Conservation (phyloP, 1,140 invertebrate genomes). For the Sipha flava region DNA sequence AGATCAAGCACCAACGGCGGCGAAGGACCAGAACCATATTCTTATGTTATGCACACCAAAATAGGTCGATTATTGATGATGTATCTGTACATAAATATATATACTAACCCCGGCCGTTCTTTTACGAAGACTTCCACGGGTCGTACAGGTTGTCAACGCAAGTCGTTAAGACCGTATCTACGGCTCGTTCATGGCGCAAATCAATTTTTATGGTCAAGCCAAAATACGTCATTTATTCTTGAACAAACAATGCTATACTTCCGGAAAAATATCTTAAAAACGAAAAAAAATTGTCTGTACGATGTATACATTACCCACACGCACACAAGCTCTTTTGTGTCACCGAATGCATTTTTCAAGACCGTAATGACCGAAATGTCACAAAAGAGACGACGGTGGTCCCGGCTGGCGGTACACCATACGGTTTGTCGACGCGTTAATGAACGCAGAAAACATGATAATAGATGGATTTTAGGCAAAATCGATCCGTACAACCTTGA, state of each 20-base stretch:
- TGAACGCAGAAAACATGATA: background rate
- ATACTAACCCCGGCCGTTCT: background rate
- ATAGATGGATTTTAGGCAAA: slow-evolving; percentile 2
- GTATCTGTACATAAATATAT: background rate
- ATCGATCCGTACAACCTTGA: background rate
- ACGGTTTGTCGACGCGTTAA: background rate
- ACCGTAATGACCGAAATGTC: background rate
- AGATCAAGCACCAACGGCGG: too few species aligned
- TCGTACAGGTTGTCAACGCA: slow-evolving; percentile 27
- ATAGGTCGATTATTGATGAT: slow-evolving; percentile 2
- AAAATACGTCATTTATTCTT: slow-evolving; percentile 27
- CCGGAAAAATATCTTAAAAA: background rate
- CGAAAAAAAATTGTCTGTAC: background rate
- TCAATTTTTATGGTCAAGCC: slow-evolving; percentile 27
- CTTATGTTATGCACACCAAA: too few species aligned
- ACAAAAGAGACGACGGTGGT: background rate
- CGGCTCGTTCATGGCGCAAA: background rate
- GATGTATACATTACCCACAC: background rate
- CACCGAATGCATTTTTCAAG: background rate
- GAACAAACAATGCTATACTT: slow-evolving; percentile 1
- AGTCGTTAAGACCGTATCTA: slow-evolving; percentile 23
- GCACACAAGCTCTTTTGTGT: background rate
- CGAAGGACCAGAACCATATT: too few species aligned
- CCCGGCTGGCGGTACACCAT: background rate
- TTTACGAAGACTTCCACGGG: background rate